phyloP scores from a whole-genome alignment of 1,140 invertebrate species.

The Zophobas morio region DNA sequence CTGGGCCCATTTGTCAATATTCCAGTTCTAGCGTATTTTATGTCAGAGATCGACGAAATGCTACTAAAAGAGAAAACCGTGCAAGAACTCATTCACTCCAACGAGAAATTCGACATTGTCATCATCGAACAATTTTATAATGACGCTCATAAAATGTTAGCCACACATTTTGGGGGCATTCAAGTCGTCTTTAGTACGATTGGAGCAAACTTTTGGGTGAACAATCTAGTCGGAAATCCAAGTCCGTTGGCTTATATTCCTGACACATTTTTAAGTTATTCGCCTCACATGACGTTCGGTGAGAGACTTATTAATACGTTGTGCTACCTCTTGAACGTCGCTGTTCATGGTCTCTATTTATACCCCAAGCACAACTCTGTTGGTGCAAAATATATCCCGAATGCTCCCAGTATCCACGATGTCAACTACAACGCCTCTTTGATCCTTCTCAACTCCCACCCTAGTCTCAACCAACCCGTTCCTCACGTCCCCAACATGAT shows the following conservation, averaged over 20 bases:
- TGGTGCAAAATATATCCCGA: conserved; percentile 39
- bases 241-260: conserved; percentile 71
- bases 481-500: conserved; percentile 71
- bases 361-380: conserved; percentile 15
- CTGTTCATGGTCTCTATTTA: conserved; percentile 45
- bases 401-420: conserved; percentile 44
- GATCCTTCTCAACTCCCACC: conserved; percentile 53
- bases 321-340: background rate
- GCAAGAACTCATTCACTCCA: too few relatives aligned
- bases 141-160: too few relatives aligned
- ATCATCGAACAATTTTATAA: too few relatives aligned
- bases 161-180: too few relatives aligned
- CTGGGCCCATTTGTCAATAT: too few relatives aligned
- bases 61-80: too few relatives aligned
- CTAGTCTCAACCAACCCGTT: conserved; percentile 53
- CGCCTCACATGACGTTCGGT: conserved; percentile 70
- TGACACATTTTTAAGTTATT: conserved; percentile 69
- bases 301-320: conserved; percentile 64
- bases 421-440: conserved; percentile 32
- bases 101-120: too few relatives aligned
- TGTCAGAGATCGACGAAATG: too few relatives aligned
- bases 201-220: background rate
- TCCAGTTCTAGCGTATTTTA: too few relatives aligned
- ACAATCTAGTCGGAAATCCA: conserved; percentile 58
- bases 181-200: too few relatives aligned